Evolutionary conservation across 2,113 vertebrate species (phyloP), one percentile per base, ranked within the genome.

Genomic region (Fregetta grallaria): DNA sequence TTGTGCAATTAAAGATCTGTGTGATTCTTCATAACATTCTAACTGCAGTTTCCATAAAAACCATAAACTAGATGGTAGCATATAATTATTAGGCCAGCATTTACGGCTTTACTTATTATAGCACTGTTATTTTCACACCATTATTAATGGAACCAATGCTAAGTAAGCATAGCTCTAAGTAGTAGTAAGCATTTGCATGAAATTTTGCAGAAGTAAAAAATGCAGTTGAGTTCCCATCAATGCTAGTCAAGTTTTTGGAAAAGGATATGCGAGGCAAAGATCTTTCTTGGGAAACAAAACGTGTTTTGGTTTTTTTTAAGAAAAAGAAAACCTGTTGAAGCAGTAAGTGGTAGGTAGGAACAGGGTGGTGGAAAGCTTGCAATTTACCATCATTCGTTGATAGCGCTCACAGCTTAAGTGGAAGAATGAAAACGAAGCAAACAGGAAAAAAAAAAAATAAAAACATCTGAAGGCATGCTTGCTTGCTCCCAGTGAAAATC

Each of bases 1-100:
- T n/a, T 70, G 84, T 66, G 58, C 92, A 93, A 94, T 93, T 95
- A 96, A 96, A 93, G 79, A 86, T 75, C 86, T 84, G 56, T 89
- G 16, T 92, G 95, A 90, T 77, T 96, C 92, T 94, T 88, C 81
- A 74, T 88, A 94, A 74, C 3, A 0, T 44, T 77, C 56, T 94
- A 96, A 94, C 71, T 70, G 86, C 67, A 55, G 18, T 77, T 83
- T 85, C 89, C 49, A 88, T 82, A 90, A 96, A 96, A 76, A 29
- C 45, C 63, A 74, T 88, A 94, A 97, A 95, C 45, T 93, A 78
- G 79, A 88, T 78, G 45, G 81, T 40, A 86, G 72, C 65, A 53
- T 82, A 88, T 82, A 79, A 93, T 93, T 96, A 89, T 95, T 91
- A 92, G 73, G 72, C 45, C 52, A 89, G 63, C 81, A 80, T 86